Conservation (phyloP, 2,113 vertebrate species). For the Mesembrinibis cayennensis region DNA sequence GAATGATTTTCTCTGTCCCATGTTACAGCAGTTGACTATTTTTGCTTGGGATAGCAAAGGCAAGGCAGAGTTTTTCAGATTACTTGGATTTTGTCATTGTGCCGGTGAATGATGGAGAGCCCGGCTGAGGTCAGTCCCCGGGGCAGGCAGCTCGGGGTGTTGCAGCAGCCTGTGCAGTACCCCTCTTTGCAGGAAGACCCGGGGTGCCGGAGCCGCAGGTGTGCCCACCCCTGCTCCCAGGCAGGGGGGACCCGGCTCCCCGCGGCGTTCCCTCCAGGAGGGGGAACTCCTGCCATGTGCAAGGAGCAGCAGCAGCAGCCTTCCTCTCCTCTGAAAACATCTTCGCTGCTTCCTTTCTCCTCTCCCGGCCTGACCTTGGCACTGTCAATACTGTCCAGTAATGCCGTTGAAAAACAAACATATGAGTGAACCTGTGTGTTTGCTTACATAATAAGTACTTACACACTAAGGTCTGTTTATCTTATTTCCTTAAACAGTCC, state of each 20-base stretch:
- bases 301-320: background rate
- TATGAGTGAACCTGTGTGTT: background rate
- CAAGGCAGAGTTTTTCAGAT: background rate
- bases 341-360: background rate
- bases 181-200: background rate
- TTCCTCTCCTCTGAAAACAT: background rate
- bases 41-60: background rate
- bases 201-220: background rate
- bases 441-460: background rate
- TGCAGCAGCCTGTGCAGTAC: background rate
- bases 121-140: background rate
- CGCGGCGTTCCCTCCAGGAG: background rate
- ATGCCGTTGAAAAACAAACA: background rate
- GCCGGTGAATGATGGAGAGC: background rate
- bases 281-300: background rate
- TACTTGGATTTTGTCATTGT: background rate
- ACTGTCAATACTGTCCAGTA: background rate
- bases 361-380: background rate
- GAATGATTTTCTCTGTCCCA: background rate
- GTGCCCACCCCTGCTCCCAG: background rate
- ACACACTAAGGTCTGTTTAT: background rate
- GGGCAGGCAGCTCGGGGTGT: background rate
- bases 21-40: background rate
- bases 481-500: background rate
- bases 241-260: background rate